Base-by-base conservation (phyloP, 2,797 vertebrate species). In the Cuniculus paca region DNA sequence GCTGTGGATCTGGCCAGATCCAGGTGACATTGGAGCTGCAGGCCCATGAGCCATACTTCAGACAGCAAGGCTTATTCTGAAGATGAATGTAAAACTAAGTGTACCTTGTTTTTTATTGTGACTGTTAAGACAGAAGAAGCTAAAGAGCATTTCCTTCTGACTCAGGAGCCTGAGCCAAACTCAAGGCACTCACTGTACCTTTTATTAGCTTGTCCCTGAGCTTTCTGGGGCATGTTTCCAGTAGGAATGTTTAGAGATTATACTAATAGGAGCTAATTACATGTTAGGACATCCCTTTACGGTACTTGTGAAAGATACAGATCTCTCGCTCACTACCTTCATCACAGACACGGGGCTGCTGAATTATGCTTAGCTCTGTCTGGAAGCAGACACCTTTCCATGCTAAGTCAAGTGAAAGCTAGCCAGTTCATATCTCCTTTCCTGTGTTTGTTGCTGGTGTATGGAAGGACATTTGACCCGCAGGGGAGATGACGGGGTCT, bases 301-400 rank as follows among this genome's bases (percentile, higher is more conserved):
- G 16, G 39, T 74, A 85, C 11, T 84, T 92, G 34, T 34, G 12
- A 95, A 85, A 92, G 89, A n/a, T 81, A 48, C 5, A 74, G 58
- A 61, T 92, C 39, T 84, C 68, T 74, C 11, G 24, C 63, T 87
- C 61, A 75, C 36, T 50, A 4, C 34, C 42, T 56, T 80, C 54
- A 28, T 61, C 74, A 63, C 42, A 80, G 56, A 52, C 50, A 34
- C 68, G 17, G 42, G 22, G 19, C 75, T 90, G 5, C 61, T 70
- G 45, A 34, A 9, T 45, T 75, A 36, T 81, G 39, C 61, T 83
- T 20, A 74, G 31, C 52, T 77, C 31, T 72, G 3, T n/a, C 61
- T 2, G 60, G 81, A 77, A 75, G 20, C 56, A 68, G 48, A 26
- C 17, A 10, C 61, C 5, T 12, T 50, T 48, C 28, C 39, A 36